Base-by-base conservation (phyloP, 2,888 invertebrate species). In the Drosophila mercatorum region DNA sequence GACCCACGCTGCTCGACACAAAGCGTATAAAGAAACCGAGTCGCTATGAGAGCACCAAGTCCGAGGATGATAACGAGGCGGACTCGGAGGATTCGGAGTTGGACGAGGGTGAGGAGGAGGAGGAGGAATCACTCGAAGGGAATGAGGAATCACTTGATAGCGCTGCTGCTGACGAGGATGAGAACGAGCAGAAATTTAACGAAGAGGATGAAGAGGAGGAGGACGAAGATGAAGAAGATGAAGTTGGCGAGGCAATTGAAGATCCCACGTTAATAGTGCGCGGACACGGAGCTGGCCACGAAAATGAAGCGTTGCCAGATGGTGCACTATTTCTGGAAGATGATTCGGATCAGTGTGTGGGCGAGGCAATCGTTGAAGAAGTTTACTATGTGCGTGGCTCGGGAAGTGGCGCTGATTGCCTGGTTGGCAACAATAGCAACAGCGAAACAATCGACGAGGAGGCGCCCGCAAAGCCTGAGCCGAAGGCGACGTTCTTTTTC, bases 281-380 rank as follows among this genome's bases (percentile, higher is more conserved):
- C 55, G 97, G 96, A 1, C 95, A 95, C 83, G 96, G 96, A 6
- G 94, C 94, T 68, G 96, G 96, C 0, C 94, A 94, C 41, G 95
- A 95, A 46, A 95, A 95, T 89, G 94, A 95, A 73, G 78, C 70
- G 0, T 17, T 47, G 3, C 75, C 83, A 11, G 66, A 63, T 1
- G 31, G 12, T 6, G n/a, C 47, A 8, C 28, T 55, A n/a, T 70
- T 68, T 10, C n/a, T 75, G 5, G 7, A 58, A 4, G 49, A 66
- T 0, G 68, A 72, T 4, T 17, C 46, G 6, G 69, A 78, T 51
- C n/a, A 0, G 0, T n/a, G 51, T 0, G 75, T 96, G 57, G 95
- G 96, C 34, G 96, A 96, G 88, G 94, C 94, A 78, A 95, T 97
- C 62, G 95, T 95, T 87, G 97, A 97, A 92, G 94, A 95, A 1